These are phyloP conservation scores for Chamaea fasciata DNA, from an alignment of 2,113 vertebrate species.

Conservation along the genomic window DNA sequence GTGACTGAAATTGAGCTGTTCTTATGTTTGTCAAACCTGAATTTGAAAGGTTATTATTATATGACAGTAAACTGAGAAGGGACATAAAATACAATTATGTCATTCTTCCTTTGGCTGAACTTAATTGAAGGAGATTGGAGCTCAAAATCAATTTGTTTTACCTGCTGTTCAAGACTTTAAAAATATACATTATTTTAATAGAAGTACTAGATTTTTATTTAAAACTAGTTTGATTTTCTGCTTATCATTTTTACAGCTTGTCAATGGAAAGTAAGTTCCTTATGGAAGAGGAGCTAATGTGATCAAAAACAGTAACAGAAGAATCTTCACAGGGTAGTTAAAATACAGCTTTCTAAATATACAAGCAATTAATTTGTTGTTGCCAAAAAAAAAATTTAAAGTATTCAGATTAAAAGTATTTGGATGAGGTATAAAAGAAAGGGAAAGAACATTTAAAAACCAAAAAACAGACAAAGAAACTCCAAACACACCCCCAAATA, in stretches of 20 bases:
- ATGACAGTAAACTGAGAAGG: not conserved
- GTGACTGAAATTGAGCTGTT: not conserved
- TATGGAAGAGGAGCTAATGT: not conserved
- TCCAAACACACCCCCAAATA: rapidly evolving
- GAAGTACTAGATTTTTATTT: not conserved
- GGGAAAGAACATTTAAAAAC: not conserved
- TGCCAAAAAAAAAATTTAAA: not conserved
- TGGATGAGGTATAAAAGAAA: not conserved
- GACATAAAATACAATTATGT: not conserved
- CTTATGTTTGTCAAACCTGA: not conserved
- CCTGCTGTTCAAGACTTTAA: not conserved
- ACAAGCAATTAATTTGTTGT: not conserved
- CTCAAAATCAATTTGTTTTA: not conserved
- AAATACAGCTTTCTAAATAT: not conserved
- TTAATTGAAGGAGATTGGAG: not conserved
- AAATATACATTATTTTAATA: not conserved
- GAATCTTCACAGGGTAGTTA: not conserved
- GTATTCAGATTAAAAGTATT: not conserved
- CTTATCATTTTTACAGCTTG: not conserved
- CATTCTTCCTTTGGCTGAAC: not conserved
- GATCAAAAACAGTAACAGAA: not conserved
- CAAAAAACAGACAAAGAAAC: not conserved
- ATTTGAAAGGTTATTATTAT: not conserved
- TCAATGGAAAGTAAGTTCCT: not conserved
- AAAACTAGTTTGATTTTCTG: not conserved